These are phyloP conservation scores for Brachionus rubens DNA, from an alignment of 1,140 invertebrate species.

Conservation along the genomic window DNA sequence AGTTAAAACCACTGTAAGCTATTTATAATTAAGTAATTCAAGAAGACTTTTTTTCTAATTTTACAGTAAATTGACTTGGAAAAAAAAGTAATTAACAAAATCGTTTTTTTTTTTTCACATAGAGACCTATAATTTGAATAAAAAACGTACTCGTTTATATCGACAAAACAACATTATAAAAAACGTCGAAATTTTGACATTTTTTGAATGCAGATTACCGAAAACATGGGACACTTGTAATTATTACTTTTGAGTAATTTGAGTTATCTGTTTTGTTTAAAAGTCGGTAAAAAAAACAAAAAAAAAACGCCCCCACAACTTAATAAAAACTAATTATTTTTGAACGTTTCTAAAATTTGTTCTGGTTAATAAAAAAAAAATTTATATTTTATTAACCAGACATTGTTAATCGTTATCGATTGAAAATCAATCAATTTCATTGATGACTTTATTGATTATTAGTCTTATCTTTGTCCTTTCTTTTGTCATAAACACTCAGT, in stretches of 20 bases:
- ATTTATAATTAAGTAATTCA: constrained; percentile 21
- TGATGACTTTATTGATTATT: too few species aligned
- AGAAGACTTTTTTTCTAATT: constrained; percentile 11
- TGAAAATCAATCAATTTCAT: constrained; percentile 3
- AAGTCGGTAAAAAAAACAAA: too few species aligned
- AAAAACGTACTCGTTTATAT: too few species aligned
- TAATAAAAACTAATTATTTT: too few species aligned
- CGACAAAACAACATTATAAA: too few species aligned
- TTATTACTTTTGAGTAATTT: too few species aligned
- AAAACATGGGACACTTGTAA: too few species aligned
- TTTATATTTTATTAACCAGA: constrained; percentile 26
- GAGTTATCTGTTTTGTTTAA: too few species aligned
- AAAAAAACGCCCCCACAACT: too few species aligned
- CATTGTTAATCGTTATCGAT: constrained; percentile 28
- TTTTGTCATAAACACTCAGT: constrained; percentile 34
- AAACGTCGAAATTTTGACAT: too few species aligned
- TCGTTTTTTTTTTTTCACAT: background rate
- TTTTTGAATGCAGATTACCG: too few species aligned
- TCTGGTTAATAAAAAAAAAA: constrained; percentile 8
- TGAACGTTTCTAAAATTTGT: background rate
- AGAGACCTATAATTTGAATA: too few species aligned
- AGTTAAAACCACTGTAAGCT: constrained; percentile 1
- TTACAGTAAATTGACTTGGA: constrained; percentile 24
- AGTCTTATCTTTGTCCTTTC: constrained; percentile 1
- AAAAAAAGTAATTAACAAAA: background rate